Evolutionary conservation across 2,113 vertebrate genomes (phyloP), one percentile per base, ranked within the genome.

Genomic region (Orientallactaga bullata): DNA sequence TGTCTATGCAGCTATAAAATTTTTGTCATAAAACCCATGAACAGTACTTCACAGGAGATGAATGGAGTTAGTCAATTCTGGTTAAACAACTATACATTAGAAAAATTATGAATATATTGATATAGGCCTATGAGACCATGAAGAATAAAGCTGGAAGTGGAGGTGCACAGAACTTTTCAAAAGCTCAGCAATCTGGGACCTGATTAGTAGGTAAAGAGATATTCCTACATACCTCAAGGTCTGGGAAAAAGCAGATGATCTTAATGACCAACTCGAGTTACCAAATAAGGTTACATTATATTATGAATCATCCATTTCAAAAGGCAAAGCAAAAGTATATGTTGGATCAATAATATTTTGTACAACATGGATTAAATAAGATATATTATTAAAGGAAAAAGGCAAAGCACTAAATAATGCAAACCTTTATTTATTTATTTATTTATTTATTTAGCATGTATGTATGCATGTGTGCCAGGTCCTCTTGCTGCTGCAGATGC

Each of bases 261-360:
- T 73, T 73, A 95, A 85, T 47, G 85, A 47, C n/a, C 65, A 66
- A 37, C 61, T 65, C 94, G 87, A 94, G 87, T 93, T 84, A 95
- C 65, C 86, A 61, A 24, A 71, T 24, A 93, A 94, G 26, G 76
- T 82, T 63, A 79, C 63, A 72, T 55, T 92, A 81, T 61, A 26
- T 86, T 94, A 72, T 74, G 79, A 91, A 55, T 88, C 66, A 93
- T 69, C 66, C 66, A n/a, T 51, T 96, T 88, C 88, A 89, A 35
- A 61, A 87, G 47, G 58, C 26, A 88, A 55, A 55, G 12, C 55
- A 55, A 13, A 11, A 55, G 7, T 55, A 15, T 55, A 12, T 55
- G 55, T 55, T 55, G 55, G 6, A 12, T 55, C 55, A 12, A 55
- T 55, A 55, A 55, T 7, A 55, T 55, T 55, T 69, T 55, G 55